A percentile compares a stretch with the other conserved stretches of the same genome.
These are phyloP conservation scores for Cotesia congregata DNA, from an alignment of 2,888 invertebrate species.

Conservation along the genomic window DNA sequence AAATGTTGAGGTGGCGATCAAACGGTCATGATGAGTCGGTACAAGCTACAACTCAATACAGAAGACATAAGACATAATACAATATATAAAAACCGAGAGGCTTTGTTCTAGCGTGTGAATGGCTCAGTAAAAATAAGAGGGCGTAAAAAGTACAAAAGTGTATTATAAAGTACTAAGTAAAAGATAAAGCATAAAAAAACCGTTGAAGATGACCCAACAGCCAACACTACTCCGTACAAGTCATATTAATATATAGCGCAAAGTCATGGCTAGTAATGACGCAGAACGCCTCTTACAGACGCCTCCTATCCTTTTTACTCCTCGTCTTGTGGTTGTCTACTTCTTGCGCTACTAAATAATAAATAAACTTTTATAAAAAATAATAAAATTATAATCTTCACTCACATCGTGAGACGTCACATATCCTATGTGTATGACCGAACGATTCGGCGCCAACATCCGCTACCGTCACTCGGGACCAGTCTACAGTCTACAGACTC, in stretches of 20 bases:
- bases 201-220: slow-evolving; percentile 52
- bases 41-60: neutral
- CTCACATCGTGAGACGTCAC: slow-evolving; percentile 17
- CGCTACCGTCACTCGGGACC: slow-evolving; percentile 44
- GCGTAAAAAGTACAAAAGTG: slow-evolving; percentile 41
- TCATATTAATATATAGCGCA: slow-evolving; percentile 57
- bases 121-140: slow-evolving; percentile 51
- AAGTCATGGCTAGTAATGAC: slow-evolving; percentile 68
- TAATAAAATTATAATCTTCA: slow-evolving; percentile 30
- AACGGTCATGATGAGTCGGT: slow-evolving; percentile 29
- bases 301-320: slow-evolving; percentile 49
- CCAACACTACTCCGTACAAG: slow-evolving; percentile 40
- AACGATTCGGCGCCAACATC: slow-evolving; percentile 36
- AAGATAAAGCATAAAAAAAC: slow-evolving; percentile 41
- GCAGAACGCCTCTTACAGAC: slow-evolving; percentile 58
- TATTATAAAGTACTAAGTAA: neutral
- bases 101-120: slow-evolving; percentile 59
- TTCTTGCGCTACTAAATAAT: slow-evolving; percentile 28
- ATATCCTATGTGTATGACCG: slow-evolving; percentile 6
- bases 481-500: slow-evolving; percentile 20
- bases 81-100: slow-evolving; percentile 1
- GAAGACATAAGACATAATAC: neutral
- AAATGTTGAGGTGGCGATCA: slow-evolving; percentile 24
- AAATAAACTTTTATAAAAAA: slow-evolving; percentile 25
- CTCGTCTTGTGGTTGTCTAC: slow-evolving; percentile 35